Conservation (phyloP, 2,888 invertebrate genomes). For the Tryphoninae sp. region DNA sequence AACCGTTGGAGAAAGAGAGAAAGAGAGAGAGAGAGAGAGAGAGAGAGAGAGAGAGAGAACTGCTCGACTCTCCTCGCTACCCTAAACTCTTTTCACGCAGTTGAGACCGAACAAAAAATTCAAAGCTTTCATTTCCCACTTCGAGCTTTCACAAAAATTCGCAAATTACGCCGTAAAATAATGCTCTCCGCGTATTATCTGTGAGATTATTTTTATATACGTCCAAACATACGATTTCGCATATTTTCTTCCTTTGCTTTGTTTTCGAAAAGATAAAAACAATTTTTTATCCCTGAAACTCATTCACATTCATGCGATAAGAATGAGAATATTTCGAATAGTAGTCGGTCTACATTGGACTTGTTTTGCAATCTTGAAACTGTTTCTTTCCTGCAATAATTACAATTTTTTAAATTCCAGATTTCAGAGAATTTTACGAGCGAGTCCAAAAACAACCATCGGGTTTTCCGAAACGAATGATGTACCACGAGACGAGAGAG, state of each 20-base stretch:
- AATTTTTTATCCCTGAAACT: no score
- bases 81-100: slow-evolving; percentile 30
- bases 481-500: slow-evolving; percentile 25
- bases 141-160: slow-evolving; percentile 18
- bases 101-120: slow-evolving; percentile 17
- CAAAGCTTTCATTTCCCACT: slow-evolving; percentile 4
- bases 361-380: background rate
- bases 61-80: slow-evolving; percentile 13
- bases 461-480: slow-evolving; percentile 41
- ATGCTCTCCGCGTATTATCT: slow-evolving; percentile 16
- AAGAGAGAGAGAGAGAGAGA: background rate
- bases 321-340: no score
- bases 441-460: slow-evolving; percentile 35
- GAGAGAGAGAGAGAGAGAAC: background rate
- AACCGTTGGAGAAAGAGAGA: slow-evolving; percentile 65
- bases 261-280: background rate
- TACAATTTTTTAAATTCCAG: background rate
- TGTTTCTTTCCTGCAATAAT: no score
- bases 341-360: background rate
- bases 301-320: no score
- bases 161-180: slow-evolving; percentile 22
- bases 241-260: background rate
- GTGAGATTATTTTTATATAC: slow-evolving; percentile 37
- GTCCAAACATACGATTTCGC: slow-evolving; percentile 10
- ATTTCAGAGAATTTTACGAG: slow-evolving; percentile 25